phyloP scores from a whole-genome alignment of 2,888 invertebrate genomes.

The Pimpla rufipes region DNA sequence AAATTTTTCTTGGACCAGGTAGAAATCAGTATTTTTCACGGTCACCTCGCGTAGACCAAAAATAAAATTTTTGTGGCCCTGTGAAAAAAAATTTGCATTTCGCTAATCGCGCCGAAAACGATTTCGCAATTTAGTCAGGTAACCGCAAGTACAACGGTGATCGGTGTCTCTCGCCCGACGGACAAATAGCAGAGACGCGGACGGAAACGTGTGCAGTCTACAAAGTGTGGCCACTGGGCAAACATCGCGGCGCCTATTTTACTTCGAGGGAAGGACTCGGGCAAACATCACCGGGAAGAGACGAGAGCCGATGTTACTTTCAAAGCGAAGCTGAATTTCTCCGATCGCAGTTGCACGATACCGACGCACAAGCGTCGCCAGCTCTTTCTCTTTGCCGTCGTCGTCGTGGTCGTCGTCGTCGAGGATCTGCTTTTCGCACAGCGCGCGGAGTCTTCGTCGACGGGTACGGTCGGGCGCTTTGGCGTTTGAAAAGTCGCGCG shows the following conservation, averaged over 20 bases:
- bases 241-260: background rate
- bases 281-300: conserved; percentile 1
- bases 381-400: conserved; percentile 8
- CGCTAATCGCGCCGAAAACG: background rate
- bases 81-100: too few relatives aligned
- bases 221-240: background rate
- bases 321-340: conserved; percentile 57
- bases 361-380: background rate
- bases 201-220: conserved; percentile 39
- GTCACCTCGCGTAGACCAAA: too few relatives aligned
- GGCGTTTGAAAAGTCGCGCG: conserved; percentile 4
- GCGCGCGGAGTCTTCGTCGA: conserved; percentile 2
- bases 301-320: conserved; percentile 31
- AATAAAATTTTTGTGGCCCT: too few relatives aligned
- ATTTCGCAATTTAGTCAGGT: background rate
- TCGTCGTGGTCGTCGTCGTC: background rate
- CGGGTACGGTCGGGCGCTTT: background rate
- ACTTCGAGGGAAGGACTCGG: conserved; percentile 24
- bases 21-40: too few relatives aligned
- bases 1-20: too few relatives aligned
- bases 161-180: background rate
- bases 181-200: background rate
- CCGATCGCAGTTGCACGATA: conserved; percentile 42
- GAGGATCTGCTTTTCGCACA: conserved; percentile 1
- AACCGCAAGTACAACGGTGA: background rate